Conservation (phyloP, 2,888 invertebrate species). For the Euphydryas editha region DNA sequence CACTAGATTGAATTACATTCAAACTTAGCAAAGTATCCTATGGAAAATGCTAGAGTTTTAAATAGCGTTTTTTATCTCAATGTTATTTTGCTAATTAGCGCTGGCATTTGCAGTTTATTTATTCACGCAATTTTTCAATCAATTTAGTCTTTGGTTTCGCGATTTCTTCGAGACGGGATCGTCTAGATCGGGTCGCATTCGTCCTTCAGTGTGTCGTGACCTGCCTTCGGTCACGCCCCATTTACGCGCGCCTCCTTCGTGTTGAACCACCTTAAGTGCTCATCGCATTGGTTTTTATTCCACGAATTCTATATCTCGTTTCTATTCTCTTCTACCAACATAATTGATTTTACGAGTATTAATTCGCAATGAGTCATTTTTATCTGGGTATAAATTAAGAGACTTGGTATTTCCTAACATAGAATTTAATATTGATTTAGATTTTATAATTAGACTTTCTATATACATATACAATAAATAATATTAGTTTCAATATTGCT, state of each 20-base stretch:
- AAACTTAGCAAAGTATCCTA: too few species aligned
- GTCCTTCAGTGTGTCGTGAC: constrained; percentile 63
- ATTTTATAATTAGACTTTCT: not conserved
- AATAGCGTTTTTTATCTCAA: not conserved
- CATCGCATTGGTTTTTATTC: constrained; percentile 16
- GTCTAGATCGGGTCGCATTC: constrained; percentile 42
- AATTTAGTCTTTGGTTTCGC: constrained; percentile 28
- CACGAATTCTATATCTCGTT: not conserved
- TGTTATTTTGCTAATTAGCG: constrained; percentile 22
- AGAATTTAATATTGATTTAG: not conserved
- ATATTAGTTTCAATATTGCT: not conserved
- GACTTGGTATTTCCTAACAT: not conserved
- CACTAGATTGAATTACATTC: too few species aligned
- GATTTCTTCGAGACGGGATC: constrained; percentile 30
- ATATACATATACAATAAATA: not conserved
- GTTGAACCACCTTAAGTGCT: constrained; percentile 31
- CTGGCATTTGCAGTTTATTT: constrained; percentile 20
- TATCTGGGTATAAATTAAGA: not conserved
- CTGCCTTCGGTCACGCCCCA: constrained; percentile 72
- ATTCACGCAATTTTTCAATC: constrained; percentile 23
- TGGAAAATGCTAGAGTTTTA: not conserved
- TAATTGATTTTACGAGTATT: not conserved
- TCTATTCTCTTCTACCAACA: not conserved
- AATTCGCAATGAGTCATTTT: not conserved
- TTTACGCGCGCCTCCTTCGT: constrained; percentile 53